These are phyloP conservation scores for Seriola quinqueradiata DNA, from an alignment of 2,113 vertebrate species.

Conservation along the genomic window DNA sequence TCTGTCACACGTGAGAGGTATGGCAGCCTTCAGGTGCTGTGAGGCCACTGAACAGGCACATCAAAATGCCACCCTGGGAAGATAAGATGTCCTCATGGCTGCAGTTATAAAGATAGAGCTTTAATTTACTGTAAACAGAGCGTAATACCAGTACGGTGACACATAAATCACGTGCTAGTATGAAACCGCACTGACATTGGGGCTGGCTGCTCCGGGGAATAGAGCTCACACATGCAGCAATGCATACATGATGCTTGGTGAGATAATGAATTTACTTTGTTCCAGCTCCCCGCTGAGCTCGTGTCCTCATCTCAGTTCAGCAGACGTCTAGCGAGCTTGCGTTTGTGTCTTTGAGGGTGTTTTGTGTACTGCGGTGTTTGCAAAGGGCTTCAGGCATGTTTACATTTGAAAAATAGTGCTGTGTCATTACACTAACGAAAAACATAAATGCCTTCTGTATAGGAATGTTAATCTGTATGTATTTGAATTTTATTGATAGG, in stretches of 20 bases:
- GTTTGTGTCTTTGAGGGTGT: slow-evolving; percentile 16
- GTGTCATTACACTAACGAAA: neutral
- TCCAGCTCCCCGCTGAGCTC: slow-evolving; percentile 30
- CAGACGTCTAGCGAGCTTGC: slow-evolving; percentile 25
- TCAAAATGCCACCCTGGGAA: slow-evolving; percentile 32
- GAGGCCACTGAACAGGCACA: slow-evolving; percentile 34
- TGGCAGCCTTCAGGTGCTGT: slow-evolving; percentile 50
- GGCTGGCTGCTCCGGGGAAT: neutral
- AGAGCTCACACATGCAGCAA: slow-evolving; percentile 16
- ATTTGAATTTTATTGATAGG: slow-evolving; percentile 15
- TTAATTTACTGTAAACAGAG: slow-evolving; percentile 66
- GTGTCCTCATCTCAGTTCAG: slow-evolving; percentile 41
- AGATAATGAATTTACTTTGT: slow-evolving; percentile 43
- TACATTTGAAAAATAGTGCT: neutral
- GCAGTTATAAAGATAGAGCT: slow-evolving; percentile 54
- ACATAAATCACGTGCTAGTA: slow-evolving; percentile 50
- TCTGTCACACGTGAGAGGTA: slow-evolving; percentile 57
- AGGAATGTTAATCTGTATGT: neutral
- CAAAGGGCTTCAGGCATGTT: slow-evolving; percentile 23
- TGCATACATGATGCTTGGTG: slow-evolving; percentile 8
- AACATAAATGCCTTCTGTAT: neutral
- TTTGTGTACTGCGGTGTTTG: slow-evolving; percentile 11
- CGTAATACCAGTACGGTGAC: neutral
- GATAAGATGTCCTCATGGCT: slow-evolving; percentile 58
- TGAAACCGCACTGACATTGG: slow-evolving; percentile 20